A percentile compares a stretch with the other conserved stretches of the same genome.
Evolutionary conservation across 2,888 invertebrate genomes (phyloP).

Genomic region (Pristionchus maxplancki): DNA sequence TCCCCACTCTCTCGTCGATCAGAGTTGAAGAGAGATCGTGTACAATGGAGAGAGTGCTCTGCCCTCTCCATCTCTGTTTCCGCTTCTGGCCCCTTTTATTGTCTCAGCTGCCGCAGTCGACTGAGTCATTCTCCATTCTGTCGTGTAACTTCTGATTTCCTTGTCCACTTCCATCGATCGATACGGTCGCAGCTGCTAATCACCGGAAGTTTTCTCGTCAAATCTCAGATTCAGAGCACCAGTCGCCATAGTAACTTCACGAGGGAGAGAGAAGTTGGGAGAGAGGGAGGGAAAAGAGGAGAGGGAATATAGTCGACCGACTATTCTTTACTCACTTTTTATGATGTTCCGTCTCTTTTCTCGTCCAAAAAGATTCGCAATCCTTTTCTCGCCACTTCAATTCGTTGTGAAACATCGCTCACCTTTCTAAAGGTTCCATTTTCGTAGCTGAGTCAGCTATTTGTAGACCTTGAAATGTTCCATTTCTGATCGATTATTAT

Average conservation of each 20-base stretch:
- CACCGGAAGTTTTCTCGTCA: slow-evolving; percentile 9
- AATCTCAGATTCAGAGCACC: not conserved
- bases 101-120: slow-evolving; percentile 27
- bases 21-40: not conserved
- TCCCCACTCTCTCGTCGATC: not conserved
- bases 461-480: not conserved
- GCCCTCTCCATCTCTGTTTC: not conserved
- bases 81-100: slow-evolving; percentile 16
- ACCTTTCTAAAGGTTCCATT: slow-evolving; percentile 15
- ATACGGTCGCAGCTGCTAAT: slow-evolving; percentile 2
- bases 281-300: slow-evolving; percentile 21
- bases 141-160: not conserved
- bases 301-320: not conserved
- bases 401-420: slow-evolving; percentile 28
- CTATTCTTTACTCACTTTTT: not conserved
- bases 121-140: slow-evolving; percentile 2
- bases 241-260: slow-evolving; percentile 38
- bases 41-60: not conserved
- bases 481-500: too few relatives aligned
- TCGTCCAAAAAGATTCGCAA: not conserved
- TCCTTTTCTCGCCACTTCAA: not conserved
- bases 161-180: not conserved
- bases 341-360: not conserved
- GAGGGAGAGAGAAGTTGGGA: not conserved
- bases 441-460: not conserved